phyloP scores from a whole-genome alignment of 2,888 invertebrate species.

The Xestia xanthographa region DNA sequence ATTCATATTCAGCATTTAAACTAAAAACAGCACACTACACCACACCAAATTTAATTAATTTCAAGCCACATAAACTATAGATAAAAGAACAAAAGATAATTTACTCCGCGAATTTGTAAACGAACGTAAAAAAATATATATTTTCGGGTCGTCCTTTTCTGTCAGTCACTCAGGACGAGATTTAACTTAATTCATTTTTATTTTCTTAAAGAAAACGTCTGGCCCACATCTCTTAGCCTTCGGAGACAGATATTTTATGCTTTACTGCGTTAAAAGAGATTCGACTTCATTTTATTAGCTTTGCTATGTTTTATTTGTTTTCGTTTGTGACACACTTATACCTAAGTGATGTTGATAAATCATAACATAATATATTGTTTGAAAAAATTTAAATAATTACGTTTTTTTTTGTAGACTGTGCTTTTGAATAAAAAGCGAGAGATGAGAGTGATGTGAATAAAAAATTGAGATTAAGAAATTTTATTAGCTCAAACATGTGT shows the following conservation, averaged over 20 bases:
- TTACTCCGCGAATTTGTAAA: conserved; percentile 11
- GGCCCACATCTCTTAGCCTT: conserved; percentile 20
- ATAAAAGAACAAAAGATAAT: conserved; percentile 34
- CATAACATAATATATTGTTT: no score
- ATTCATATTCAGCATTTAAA: not conserved
- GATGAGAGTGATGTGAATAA: no score
- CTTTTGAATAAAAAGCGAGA: no score
- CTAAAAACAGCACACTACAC: not conserved
- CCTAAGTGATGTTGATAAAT: not conserved
- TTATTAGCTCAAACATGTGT: no score
- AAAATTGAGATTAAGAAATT: no score
- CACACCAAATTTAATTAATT: not conserved
- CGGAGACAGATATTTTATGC: conserved; percentile 17
- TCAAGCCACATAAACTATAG: not conserved
- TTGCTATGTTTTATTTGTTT: not conserved
- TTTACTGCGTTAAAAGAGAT: conserved; percentile 11
- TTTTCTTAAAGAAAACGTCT: conserved; percentile 36
- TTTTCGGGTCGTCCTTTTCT: conserved; percentile 21
- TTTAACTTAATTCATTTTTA: conserved; percentile 50
- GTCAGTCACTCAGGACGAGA: conserved; percentile 30
- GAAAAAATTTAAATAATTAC: no score
- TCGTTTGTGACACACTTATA: not conserved
- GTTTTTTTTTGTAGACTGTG: no score
- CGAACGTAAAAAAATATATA: conserved; percentile 37
- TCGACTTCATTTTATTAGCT: not conserved